These are phyloP conservation scores for Glaucidium brasilianum DNA, from an alignment of 2,113 vertebrate species.

Conservation along the genomic window DNA sequence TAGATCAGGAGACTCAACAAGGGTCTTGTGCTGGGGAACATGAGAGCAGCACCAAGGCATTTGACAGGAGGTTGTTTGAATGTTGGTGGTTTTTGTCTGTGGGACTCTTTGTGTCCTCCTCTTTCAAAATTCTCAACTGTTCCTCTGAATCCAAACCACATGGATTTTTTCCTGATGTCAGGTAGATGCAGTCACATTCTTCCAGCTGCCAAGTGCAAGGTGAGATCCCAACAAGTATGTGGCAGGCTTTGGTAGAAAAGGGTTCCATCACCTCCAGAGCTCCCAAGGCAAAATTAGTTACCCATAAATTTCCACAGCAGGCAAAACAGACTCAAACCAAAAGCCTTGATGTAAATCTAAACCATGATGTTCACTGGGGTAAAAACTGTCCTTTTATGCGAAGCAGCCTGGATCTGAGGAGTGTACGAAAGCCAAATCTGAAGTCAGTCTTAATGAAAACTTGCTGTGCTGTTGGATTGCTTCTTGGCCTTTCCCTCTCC, in stretches of 20 bases:
- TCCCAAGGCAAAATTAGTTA: background rate
- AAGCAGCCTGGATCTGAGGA: background rate
- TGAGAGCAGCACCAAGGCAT: background rate
- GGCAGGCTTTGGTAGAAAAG: background rate
- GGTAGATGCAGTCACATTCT: background rate
- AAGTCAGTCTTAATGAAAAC: constrained; percentile 28
- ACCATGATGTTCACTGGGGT: background rate
- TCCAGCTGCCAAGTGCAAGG: background rate
- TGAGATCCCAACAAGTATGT: background rate
- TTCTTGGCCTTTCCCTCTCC: background rate
- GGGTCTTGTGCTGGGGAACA: background rate
- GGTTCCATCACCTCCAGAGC: background rate
- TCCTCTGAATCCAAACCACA: background rate
- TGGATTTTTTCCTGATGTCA: background rate
- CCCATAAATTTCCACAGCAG: background rate
- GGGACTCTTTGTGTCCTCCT: background rate
- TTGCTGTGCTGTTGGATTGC: background rate
- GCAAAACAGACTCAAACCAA: background rate
- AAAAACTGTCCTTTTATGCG: background rate
- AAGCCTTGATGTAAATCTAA: background rate
- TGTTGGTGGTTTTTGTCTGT: background rate
- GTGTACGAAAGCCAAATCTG: background rate
- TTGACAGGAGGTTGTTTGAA: background rate
- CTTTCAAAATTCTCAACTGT: background rate
- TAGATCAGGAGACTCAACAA: background rate